A percentile compares a stretch with the other conserved stretches of the same genome.
These are phyloP conservation scores for Eleginops maclovinus DNA, from an alignment of 2,113 vertebrate genomes.

Conservation along the genomic window DNA sequence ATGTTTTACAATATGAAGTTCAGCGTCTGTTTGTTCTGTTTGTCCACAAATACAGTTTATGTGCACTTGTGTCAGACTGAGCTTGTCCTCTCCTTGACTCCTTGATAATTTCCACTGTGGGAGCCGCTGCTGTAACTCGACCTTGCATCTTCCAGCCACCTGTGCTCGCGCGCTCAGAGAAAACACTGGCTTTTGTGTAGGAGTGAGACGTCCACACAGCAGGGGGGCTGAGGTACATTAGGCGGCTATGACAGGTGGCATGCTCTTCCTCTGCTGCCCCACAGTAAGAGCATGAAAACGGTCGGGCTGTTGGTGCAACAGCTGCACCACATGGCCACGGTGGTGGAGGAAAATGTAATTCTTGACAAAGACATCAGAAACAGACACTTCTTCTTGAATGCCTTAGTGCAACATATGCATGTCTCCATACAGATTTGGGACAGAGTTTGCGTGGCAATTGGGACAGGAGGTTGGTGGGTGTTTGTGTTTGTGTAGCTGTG, in stretches of 20 bases:
- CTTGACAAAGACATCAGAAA: conserved; percentile 32
- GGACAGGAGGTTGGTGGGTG: conserved; percentile 18
- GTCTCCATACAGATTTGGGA: conserved; percentile 15
- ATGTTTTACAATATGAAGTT: background rate
- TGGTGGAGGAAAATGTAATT: background rate
- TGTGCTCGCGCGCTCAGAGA: conserved; percentile 79
- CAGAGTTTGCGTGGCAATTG: conserved; percentile 17
- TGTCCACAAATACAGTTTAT: background rate
- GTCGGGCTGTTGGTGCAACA: conserved; percentile 52
- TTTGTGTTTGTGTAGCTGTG: conserved; percentile 63
- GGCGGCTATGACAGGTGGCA: conserved; percentile 73
- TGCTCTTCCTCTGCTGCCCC: conserved; percentile 40
- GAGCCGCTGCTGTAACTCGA: conserved; percentile 73
- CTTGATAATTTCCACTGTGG: conserved; percentile 35
- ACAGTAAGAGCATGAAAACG: conserved; percentile 16
- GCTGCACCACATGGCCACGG: conserved; percentile 56
- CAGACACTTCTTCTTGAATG: background rate
- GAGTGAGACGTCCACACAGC: conserved; percentile 73
- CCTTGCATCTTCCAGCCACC: conserved; percentile 78
- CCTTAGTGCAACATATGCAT: background rate
- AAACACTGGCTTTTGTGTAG: conserved; percentile 83
- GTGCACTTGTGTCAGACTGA: conserved; percentile 16
- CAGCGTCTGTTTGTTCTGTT: background rate
- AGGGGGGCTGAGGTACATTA: conserved; percentile 69
- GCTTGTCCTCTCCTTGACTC: conserved; percentile 58